These are phyloP conservation scores for Solea solea DNA, from an alignment of 2,113 vertebrate genomes.

Conservation along the genomic window DNA sequence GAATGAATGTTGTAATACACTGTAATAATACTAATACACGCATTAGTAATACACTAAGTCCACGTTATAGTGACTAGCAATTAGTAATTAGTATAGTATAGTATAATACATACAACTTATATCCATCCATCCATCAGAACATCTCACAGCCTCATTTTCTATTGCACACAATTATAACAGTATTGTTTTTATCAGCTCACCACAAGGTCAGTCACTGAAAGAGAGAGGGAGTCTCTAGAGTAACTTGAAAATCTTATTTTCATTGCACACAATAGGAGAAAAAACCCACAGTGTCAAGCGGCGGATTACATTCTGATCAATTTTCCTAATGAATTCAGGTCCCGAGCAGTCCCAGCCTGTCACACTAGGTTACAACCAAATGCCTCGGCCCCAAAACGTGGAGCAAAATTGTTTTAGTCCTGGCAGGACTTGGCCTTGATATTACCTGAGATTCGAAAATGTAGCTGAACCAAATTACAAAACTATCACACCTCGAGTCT, in stretches of 20 bases:
- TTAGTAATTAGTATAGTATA: neutral
- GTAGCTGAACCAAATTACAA: slow-evolving; percentile 42
- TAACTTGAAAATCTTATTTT: slow-evolving; percentile 25
- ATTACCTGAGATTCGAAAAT: slow-evolving; percentile 39
- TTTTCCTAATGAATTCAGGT: slow-evolving; percentile 62
- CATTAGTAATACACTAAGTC: slow-evolving; percentile 2
- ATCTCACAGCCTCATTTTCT: slow-evolving; percentile 13
- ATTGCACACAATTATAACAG: slow-evolving; percentile 25
- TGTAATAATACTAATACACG: neutral
- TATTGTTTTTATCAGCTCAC: slow-evolving; percentile 22
- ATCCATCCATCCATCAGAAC: neutral
- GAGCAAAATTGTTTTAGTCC: slow-evolving; percentile 30
- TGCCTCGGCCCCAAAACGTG: slow-evolving; percentile 32
- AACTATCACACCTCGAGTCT: slow-evolving; percentile 38
- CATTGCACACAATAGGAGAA: slow-evolving; percentile 34
- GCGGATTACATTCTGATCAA: slow-evolving; percentile 53
- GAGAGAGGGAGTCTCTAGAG: neutral
- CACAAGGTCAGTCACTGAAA: slow-evolving; percentile 2
- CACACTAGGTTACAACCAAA: slow-evolving; percentile 42
- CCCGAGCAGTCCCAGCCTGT: slow-evolving; percentile 22
- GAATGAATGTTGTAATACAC: neutral
- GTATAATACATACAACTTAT: neutral
- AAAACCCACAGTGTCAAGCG: slow-evolving; percentile 44
- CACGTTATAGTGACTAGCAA: neutral
- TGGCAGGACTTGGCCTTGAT: slow-evolving; percentile 10